Base-by-base conservation (phyloP, 2,113 vertebrate species). In the Cryptomyrus ogoouensis region DNA sequence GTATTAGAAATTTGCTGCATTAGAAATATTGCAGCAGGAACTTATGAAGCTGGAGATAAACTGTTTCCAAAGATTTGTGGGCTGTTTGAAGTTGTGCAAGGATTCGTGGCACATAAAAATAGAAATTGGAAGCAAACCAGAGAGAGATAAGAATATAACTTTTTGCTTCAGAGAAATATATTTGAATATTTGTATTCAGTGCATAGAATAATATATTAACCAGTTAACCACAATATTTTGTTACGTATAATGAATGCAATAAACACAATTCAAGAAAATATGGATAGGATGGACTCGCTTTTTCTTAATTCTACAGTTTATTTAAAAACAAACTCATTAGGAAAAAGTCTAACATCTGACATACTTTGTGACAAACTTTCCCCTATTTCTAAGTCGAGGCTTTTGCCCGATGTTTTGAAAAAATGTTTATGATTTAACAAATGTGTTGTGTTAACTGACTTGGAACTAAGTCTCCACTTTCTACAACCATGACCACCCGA, bases 51-150 rank as follows among this genome's bases (percentile, higher is more conserved):
- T 52, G 10, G n/a, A 53, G 85, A 87, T 87, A 53, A 87, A 87
- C 85, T 35, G 19, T 56, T 87, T 53, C 31, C 49, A 87, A 87
- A 87, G 85, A 87, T 87, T 56, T 87, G 85, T 87, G 31, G 85
- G 17, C 85, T 87, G 85, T 87, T 53, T 53, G 49, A 87, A 87
- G 85, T 39, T 53, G 85, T 53, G 50, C n/a, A 53, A 21, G 50
- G 47, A 87, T 52, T 27, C 15, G 24, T 50, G 85, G 85, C 27
- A 17, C 50, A 87, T 53, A 56, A 87, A 87, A 87, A 87, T 53
- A 56, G 47, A 87, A 19, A 87, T 53, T 53, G 50, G 50, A 86
- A 86, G 44, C 83, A 86, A 86, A 86, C 44, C 83, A 86, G 50
- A 87, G 46, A n/a, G n/a, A 12, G 85, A 56, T 87, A 53, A 87